These are phyloP conservation scores for Anseranas semipalmata DNA, from an alignment of 2,113 vertebrate species.

Conservation along the genomic window DNA sequence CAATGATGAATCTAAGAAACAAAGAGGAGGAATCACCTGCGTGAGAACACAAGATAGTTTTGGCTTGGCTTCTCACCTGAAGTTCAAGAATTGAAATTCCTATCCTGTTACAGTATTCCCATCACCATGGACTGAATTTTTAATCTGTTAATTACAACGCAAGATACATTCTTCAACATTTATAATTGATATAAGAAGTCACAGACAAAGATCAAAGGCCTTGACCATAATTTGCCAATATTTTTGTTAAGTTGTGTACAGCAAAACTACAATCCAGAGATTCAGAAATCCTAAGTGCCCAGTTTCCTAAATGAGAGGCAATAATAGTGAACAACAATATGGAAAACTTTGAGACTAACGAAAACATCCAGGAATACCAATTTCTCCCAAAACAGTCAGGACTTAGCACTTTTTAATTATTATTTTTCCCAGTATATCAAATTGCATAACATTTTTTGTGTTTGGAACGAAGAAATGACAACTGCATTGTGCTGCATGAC, in stretches of 20 bases:
- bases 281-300: background rate
- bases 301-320: background rate
- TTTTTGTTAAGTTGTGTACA: background rate
- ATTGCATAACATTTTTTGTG: background rate
- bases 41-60: background rate
- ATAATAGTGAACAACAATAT: background rate
- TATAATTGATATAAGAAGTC: background rate
- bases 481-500: background rate
- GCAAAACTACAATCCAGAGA: background rate
- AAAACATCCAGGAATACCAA: background rate
- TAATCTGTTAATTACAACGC: background rate
- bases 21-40: slow-evolving; percentile 1
- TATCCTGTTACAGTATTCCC: background rate
- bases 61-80: slow-evolving; percentile 15
- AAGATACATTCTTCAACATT: background rate
- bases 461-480: background rate
- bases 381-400: background rate
- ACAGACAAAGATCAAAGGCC: background rate
- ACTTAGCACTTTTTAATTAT: background rate
- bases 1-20: slow-evolving; percentile 28
- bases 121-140: background rate
- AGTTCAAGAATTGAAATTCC: background rate
- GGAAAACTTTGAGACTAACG: background rate
- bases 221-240: background rate
- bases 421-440: background rate